A percentile compares a stretch with the other conserved stretches of the same genome.
phyloP scores from a whole-genome alignment of 2,797 vertebrate genomes.

The Tragelaphus oryx region DNA sequence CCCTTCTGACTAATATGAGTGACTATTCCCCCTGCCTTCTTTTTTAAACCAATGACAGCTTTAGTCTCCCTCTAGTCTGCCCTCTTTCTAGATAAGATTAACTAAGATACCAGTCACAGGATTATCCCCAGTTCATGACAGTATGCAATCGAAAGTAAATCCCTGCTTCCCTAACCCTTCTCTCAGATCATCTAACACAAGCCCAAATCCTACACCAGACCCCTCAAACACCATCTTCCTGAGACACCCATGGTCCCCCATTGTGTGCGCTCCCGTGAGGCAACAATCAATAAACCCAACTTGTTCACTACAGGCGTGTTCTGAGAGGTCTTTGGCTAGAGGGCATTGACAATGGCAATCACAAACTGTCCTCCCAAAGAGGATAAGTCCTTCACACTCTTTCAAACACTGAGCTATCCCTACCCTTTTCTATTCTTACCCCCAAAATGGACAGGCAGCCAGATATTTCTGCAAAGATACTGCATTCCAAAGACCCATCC shows the following conservation, averaged over 20 bases:
- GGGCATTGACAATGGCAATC: not conserved
- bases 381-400: not conserved
- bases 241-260: accelerated
- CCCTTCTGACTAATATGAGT: not conserved
- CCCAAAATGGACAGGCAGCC: not conserved
- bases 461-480: not conserved
- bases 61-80: not conserved
- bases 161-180: not conserved
- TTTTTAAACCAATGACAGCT: not conserved
- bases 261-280: not conserved
- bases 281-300: not conserved
- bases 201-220: not conserved
- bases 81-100: not conserved
- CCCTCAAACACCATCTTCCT: not conserved
- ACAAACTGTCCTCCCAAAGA: not conserved
- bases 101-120: not conserved
- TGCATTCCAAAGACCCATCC: not conserved
- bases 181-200: not conserved
- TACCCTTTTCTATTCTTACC: too few relatives aligned
- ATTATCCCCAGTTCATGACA: not conserved
- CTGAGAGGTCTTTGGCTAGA: not conserved
- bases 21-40: not conserved
- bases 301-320: not conserved
- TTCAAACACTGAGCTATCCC: not conserved
- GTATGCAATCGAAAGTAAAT: not conserved